Percentiles rank a stretch among this genome's conserved stretches.
These are phyloP conservation scores for Tolypeutes matacus DNA, from an alignment of 2,797 vertebrate species.

Conservation along the genomic window DNA sequence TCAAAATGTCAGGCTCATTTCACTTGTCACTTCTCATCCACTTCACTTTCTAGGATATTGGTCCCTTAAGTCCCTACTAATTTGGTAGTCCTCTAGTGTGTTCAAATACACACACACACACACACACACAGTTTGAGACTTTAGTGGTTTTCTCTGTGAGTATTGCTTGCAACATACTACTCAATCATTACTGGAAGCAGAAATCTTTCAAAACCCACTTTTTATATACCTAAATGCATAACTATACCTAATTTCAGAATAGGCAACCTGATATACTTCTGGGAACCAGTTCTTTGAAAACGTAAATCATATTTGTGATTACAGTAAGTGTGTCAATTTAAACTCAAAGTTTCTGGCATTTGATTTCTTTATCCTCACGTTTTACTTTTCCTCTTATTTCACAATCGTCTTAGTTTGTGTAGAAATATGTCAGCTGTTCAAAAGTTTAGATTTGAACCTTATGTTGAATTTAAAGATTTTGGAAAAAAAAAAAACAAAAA, in stretches of 20 bases:
- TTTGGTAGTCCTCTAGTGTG: neutral
- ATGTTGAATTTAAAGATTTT: neutral
- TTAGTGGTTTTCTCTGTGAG: neutral
- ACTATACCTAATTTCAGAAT: neutral
- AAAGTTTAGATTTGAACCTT: neutral
- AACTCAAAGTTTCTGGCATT: neutral
- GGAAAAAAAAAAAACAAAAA: too few relatives aligned
- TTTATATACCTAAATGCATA: neutral
- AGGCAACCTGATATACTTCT: neutral
- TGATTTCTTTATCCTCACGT: neutral
- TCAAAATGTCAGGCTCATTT: neutral
- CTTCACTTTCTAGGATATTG: neutral
- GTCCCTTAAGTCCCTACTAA: neutral
- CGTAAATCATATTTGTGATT: neutral
- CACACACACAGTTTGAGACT: neutral
- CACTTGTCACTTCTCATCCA: neutral
- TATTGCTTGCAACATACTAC: neutral
- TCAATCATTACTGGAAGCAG: neutral
- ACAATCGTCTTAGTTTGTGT: neutral
- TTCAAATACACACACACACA: neutral
- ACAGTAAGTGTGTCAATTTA: neutral
- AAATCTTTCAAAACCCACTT: slow-evolving; percentile 18
- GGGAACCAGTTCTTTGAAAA: neutral
- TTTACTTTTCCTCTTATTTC: neutral
- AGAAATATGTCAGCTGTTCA: neutral